These are phyloP conservation scores for Podarcis lilfordi DNA, from an alignment of 2,797 vertebrate species.

Conservation along the genomic window DNA sequence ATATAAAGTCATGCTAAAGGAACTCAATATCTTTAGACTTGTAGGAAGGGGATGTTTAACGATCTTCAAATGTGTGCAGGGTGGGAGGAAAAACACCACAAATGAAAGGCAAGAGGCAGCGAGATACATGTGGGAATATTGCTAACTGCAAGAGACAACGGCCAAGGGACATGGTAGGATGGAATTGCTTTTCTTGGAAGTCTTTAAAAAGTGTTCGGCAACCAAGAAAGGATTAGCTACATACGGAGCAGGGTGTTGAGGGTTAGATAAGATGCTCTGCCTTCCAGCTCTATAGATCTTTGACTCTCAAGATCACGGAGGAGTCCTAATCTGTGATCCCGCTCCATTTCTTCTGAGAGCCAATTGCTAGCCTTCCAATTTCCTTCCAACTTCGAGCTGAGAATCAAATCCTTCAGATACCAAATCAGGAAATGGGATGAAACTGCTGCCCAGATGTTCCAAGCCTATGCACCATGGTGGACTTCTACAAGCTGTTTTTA, in stretches of 20 bases:
- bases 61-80: background rate
- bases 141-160: background rate
- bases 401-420: background rate
- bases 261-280: background rate
- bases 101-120: background rate
- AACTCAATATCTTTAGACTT: background rate
- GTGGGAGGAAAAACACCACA: too few relatives aligned
- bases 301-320: slow-evolving; percentile 5
- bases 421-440: background rate
- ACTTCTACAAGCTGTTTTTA: background rate
- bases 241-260: background rate
- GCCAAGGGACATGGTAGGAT: background rate
- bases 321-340: slow-evolving; percentile 4
- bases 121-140: background rate
- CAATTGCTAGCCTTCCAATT: background rate
- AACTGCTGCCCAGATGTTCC: background rate
- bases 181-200: background rate
- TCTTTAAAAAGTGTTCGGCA: background rate
- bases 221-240: background rate
- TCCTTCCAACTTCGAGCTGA: background rate
- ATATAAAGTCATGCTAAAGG: background rate
- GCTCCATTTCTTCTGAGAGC: background rate
- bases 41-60: background rate
- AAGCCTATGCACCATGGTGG: background rate
- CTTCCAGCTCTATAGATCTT: slow-evolving; percentile 4